These are phyloP conservation scores for Tetraodon nigroviridis DNA, from an alignment of 2,113 vertebrate genomes.

Conservation along the genomic window DNA sequence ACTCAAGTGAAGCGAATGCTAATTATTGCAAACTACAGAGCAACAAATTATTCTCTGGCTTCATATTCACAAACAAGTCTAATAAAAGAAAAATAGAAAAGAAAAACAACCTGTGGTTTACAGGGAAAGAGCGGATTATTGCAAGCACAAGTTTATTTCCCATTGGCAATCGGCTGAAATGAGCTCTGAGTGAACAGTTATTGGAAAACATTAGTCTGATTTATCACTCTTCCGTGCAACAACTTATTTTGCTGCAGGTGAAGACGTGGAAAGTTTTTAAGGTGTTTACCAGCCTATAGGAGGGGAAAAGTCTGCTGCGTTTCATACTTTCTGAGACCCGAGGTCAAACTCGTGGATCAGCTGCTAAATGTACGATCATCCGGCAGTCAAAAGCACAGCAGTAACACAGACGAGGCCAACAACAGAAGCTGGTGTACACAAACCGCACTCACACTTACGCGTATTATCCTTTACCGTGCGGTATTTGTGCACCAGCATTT, in stretches of 20 bases:
- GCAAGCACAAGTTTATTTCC: slow-evolving; percentile 14
- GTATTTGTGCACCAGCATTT: too few relatives aligned
- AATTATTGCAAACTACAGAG: slow-evolving; percentile 31
- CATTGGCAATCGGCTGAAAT: slow-evolving; percentile 22
- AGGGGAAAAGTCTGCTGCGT: slow-evolving; percentile 35
- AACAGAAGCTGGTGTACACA: background rate
- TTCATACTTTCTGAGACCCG: slow-evolving; percentile 33
- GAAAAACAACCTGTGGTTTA: slow-evolving; percentile 8
- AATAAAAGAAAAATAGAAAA: slow-evolving; percentile 19
- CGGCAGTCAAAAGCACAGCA: background rate
- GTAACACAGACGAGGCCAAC: background rate
- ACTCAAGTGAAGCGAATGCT: slow-evolving; percentile 41
- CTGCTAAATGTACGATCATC: slow-evolving; percentile 1
- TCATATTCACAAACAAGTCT: slow-evolving; percentile 34
- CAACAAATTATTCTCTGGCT: slow-evolving; percentile 39
- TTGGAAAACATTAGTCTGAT: slow-evolving; percentile 41
- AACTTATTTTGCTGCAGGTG: slow-evolving; percentile 30
- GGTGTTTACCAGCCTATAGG: slow-evolving; percentile 41
- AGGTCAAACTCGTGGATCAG: slow-evolving; percentile 38
- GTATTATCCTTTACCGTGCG: background rate
- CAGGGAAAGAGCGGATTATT: slow-evolving; percentile 16
- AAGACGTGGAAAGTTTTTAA: slow-evolving; percentile 40
- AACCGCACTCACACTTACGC: background rate
- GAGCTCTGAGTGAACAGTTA: slow-evolving; percentile 14
- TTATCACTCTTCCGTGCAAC: slow-evolving; percentile 43